Evolutionary conservation across 2,888 invertebrate species (phyloP).

Genomic region (Lepidocyrtoides sp.): DNA sequence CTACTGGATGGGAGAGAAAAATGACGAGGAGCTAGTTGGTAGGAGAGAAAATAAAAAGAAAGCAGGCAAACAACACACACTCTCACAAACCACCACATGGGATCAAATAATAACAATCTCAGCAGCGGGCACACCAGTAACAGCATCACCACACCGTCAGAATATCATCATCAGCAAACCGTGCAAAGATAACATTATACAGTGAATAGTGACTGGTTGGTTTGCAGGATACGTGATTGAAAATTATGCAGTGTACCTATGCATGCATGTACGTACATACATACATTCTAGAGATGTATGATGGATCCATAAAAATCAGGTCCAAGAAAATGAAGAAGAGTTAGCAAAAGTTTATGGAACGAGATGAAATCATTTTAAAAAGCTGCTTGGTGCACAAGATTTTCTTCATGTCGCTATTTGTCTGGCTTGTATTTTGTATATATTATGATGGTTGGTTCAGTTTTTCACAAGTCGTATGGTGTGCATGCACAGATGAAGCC

Average conservation of each 20-base stretch:
- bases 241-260: neutral
- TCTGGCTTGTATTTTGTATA: slow-evolving; percentile 5
- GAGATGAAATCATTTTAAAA: slow-evolving; percentile 65
- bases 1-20: slow-evolving; percentile 38
- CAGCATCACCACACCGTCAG: slow-evolving; percentile 64
- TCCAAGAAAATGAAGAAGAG: slow-evolving; percentile 50
- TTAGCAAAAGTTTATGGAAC: slow-evolving; percentile 56
- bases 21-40: slow-evolving; percentile 32
- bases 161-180: slow-evolving; percentile 52
- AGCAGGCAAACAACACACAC: slow-evolving; percentile 58
- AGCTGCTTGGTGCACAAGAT: slow-evolving; percentile 63
- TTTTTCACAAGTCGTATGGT: neutral
- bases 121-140: slow-evolving; percentile 62
- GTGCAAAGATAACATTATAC: neutral
- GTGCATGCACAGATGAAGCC: neutral
- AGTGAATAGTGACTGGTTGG: slow-evolving; percentile 23
- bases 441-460: too few species aligned
- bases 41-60: slow-evolving; percentile 60
- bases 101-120: slow-evolving; percentile 78
- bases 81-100: slow-evolving; percentile 70
- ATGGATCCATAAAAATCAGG: slow-evolving; percentile 50
- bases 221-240: slow-evolving; percentile 5
- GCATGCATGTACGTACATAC: slow-evolving; percentile 10
- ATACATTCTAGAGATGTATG: neutral
- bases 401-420: slow-evolving; percentile 34